These are phyloP conservation scores for Triplophysa dalaica DNA, from an alignment of 2,113 vertebrate species.

Conservation along the genomic window DNA sequence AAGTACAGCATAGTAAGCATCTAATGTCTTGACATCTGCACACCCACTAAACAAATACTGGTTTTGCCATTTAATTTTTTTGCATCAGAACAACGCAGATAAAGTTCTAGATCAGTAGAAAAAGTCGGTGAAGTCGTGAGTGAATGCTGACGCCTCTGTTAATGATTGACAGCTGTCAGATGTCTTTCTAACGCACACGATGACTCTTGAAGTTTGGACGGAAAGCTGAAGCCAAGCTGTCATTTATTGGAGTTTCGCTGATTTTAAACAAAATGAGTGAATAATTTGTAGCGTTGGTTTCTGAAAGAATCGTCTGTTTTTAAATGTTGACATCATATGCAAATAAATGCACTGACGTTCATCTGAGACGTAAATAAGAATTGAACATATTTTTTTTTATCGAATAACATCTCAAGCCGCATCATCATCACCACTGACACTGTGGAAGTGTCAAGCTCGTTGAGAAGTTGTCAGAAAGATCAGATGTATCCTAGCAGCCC, in stretches of 20 bases:
- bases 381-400: too few relatives aligned
- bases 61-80: too few relatives aligned
- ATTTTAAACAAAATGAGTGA: background rate
- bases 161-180: background rate
- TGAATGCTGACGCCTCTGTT: background rate
- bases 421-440: constrained; percentile 43
- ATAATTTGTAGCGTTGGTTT: background rate
- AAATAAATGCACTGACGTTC: too few relatives aligned
- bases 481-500: constrained; percentile 77
- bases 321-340: background rate
- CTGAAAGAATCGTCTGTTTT: background rate
- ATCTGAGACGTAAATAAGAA: too few relatives aligned
- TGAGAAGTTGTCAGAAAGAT: constrained; percentile 64
- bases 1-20: too few relatives aligned
- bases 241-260: background rate
- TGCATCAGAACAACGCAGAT: too few relatives aligned
- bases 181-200: background rate
- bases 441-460: constrained; percentile 71
- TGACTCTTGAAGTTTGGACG: background rate
- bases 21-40: too few relatives aligned
- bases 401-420: too few relatives aligned
- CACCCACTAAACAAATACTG: too few relatives aligned
- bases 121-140: background rate
- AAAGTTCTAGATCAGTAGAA: too few relatives aligned
- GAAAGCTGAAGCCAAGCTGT: background rate